A percentile compares a stretch with the other conserved stretches of the same genome.
Conservation (phyloP, 2,888 invertebrate genomes). For the Imbricaverruca yamaguchii region DNA sequence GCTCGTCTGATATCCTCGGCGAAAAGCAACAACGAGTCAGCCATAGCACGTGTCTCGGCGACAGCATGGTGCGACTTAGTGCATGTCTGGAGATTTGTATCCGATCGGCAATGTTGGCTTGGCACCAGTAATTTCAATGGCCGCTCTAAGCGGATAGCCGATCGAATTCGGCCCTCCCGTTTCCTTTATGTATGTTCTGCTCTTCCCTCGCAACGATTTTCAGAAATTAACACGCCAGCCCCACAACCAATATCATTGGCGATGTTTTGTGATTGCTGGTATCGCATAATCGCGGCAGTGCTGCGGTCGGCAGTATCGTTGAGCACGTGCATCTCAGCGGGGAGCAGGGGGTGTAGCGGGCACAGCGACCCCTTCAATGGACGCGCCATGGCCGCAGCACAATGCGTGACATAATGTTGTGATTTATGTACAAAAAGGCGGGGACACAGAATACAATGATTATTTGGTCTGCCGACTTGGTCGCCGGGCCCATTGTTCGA, state of each 20-base stretch:
- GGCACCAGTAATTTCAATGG: no score
- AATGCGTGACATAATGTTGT: slow-evolving; percentile 16
- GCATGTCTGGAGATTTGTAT: no score
- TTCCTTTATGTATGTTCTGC: no score
- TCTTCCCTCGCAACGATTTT: no score
- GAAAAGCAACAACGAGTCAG: no score
- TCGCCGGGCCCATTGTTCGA: background rate
- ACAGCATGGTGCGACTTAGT: no score
- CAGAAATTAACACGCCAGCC: no score
- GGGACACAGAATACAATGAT: slow-evolving; percentile 13
- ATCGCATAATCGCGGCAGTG: background rate
- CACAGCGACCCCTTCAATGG: slow-evolving; percentile 1
- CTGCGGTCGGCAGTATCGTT: background rate
- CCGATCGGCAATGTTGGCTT: no score
- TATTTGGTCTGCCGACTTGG: background rate
- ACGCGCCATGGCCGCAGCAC: background rate
- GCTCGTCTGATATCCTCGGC: no score
- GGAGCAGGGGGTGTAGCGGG: background rate
- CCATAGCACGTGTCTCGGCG: no score
- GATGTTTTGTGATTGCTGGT: background rate
- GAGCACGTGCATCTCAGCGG: slow-evolving; percentile 3
- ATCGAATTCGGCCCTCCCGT: no score
- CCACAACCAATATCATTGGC: background rate
- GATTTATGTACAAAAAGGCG: slow-evolving; percentile 21
- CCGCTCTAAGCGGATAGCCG: no score